A percentile compares a stretch with the other conserved stretches of the same genome.
Evolutionary conservation across 2,888 invertebrate genomes (phyloP).

Genomic region (Cenopis cana): DNA sequence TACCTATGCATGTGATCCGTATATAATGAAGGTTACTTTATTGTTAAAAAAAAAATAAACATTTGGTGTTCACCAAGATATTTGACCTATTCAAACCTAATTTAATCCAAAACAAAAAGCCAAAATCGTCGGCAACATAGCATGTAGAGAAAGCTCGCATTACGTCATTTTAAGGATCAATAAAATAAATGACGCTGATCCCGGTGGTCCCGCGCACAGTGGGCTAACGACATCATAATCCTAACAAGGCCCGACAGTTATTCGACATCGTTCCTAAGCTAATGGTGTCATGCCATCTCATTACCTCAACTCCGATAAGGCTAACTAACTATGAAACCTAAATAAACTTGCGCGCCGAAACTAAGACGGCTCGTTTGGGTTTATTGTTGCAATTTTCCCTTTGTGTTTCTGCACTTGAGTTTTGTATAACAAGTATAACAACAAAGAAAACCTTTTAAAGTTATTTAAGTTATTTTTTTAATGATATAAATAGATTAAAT

Average conservation of each 20-base stretch:
- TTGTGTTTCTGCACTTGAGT: neutral
- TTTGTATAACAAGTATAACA: too few species aligned
- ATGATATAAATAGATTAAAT: too few species aligned
- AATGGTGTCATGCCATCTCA: constrained; percentile 34
- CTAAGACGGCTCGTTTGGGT: neutral
- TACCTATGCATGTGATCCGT: too few species aligned
- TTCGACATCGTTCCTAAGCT: constrained; percentile 45
- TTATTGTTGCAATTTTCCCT: neutral
- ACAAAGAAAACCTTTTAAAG: too few species aligned
- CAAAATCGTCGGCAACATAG: neutral
- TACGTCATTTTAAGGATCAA: neutral
- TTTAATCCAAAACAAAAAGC: neutral
- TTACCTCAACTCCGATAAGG: constrained; percentile 20
- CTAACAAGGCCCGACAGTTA: constrained; percentile 53
- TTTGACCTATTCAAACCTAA: neutral
- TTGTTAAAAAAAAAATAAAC: too few species aligned
- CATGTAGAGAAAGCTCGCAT: neutral
- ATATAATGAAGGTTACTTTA: too few species aligned
- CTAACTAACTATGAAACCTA: constrained; percentile 5
- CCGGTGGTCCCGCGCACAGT: constrained; percentile 33
- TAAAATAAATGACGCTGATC: neutral
- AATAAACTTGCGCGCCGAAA: neutral
- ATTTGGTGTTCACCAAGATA: neutral
- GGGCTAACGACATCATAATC: constrained; percentile 48
- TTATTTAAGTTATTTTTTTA: too few species aligned